These are phyloP conservation scores for Urocynchramus pylzowi DNA, from an alignment of 2,113 vertebrate genomes.

Conservation along the genomic window DNA sequence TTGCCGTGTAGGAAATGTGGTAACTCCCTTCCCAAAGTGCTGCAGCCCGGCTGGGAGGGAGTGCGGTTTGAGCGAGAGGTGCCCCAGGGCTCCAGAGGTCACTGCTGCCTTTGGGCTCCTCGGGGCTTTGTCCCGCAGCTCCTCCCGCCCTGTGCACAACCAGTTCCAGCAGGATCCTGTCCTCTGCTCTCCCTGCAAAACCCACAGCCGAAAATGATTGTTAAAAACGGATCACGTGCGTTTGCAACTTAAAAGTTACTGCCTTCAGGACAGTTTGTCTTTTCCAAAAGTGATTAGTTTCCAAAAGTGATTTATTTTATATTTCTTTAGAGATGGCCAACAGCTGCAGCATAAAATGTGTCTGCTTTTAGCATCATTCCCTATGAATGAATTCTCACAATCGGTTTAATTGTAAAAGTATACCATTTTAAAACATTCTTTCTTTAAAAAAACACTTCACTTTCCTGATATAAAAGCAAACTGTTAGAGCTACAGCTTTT, in stretches of 20 bases:
- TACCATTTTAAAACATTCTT: background rate
- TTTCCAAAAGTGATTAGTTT: background rate
- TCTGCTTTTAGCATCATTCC: background rate
- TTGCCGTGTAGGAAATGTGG: background rate
- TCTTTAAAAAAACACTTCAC: background rate
- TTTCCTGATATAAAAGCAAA: background rate
- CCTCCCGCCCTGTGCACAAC: background rate
- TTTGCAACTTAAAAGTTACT: background rate
- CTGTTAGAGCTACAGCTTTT: background rate
- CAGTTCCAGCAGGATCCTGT: background rate
- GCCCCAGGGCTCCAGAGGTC: slow-evolving; percentile 21
- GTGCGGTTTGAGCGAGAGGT: background rate
- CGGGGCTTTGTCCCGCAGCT: background rate
- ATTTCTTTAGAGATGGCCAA: background rate
- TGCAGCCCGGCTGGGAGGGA: background rate
- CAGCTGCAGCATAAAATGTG: background rate
- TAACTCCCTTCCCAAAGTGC: background rate
- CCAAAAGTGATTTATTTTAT: background rate
- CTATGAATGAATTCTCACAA: background rate
- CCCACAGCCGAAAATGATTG: background rate
- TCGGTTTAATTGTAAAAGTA: background rate
- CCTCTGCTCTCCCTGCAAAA: background rate
- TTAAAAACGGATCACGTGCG: background rate
- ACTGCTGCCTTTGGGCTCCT: background rate
- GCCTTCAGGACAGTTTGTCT: background rate